Evolutionary conservation across 2,797 vertebrate species (phyloP).

Genomic region (Sus cebifrons): DNA sequence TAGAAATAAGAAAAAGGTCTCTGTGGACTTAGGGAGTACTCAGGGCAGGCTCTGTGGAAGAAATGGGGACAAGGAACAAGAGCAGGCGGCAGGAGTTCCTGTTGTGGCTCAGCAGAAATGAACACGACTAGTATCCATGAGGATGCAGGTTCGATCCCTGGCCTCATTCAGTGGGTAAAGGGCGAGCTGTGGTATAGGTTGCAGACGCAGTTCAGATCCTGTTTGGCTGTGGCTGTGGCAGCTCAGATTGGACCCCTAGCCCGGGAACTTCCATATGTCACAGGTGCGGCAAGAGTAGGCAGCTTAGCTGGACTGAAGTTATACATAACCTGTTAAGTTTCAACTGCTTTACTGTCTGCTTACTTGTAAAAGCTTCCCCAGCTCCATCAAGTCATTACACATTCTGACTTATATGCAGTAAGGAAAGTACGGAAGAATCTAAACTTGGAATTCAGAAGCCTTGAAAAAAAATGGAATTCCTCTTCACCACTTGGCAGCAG

Average conservation of each 20-base stretch:
- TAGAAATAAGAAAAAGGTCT: neutral
- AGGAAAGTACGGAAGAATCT: neutral
- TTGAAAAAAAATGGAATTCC: constrained; percentile 6
- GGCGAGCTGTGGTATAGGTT: too few relatives aligned
- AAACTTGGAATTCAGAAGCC: constrained; percentile 17
- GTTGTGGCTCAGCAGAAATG: too few relatives aligned
- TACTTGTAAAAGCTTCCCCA: constrained; percentile 30
- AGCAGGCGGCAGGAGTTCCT: neutral
- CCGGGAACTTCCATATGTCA: too few relatives aligned
- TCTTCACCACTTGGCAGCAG: neutral
- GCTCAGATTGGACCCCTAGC: too few relatives aligned
- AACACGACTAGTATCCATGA: too few relatives aligned
- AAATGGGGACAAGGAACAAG: constrained; percentile 24
- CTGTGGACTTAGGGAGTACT: constrained; percentile 21
- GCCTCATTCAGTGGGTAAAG: too few relatives aligned
- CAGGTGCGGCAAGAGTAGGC: neutral
- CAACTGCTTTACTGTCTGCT: neutral
- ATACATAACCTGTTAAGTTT: constrained; percentile 38
- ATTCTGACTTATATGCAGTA: constrained; percentile 11
- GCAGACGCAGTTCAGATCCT: too few relatives aligned
- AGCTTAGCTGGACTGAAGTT: neutral
- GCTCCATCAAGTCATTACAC: neutral
- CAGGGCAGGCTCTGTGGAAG: neutral
- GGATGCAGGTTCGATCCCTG: too few relatives aligned
- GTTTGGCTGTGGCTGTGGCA: too few relatives aligned